Percentiles rank a stretch among this genome's conserved stretches.
phyloP scores from a whole-genome alignment of 2,797 vertebrate genomes.

The Chiropotes sagulatus region DNA sequence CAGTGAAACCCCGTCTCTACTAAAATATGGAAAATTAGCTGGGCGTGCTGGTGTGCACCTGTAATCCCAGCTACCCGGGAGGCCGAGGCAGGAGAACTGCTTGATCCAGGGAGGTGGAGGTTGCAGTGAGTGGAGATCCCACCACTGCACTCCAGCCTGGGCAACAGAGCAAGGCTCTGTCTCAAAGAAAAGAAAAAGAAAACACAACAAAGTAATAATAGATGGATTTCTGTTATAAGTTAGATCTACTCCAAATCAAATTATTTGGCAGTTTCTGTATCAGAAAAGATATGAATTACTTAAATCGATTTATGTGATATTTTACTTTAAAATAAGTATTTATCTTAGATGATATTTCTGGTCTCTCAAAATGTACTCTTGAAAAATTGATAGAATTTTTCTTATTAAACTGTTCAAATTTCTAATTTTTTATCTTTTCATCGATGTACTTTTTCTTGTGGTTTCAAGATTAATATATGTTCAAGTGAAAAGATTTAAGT shows the following conservation, averaged over 20 bases:
- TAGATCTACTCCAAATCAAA: not conserved
- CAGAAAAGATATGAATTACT: not conserved
- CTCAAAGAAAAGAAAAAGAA: no score
- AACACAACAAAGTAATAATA: not conserved
- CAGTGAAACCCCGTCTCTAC: no score
- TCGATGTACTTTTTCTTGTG: not conserved
- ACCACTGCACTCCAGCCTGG: no score
- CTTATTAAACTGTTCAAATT: not conserved
- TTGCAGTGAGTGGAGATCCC: no score
- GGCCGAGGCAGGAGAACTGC: no score
- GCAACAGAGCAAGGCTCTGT: no score
- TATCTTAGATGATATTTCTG: not conserved
- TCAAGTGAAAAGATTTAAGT: not conserved
- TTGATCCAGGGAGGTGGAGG: no score
- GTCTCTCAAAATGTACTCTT: not conserved
- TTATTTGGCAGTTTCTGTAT: not conserved
- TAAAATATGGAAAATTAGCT: no score
- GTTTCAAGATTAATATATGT: not conserved
- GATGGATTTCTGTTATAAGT: not conserved
- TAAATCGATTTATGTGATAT: not conserved
- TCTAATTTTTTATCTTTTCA: not conserved
- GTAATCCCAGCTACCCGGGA: no score
- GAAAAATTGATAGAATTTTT: not conserved
- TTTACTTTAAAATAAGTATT: slow-evolving; percentile 9
- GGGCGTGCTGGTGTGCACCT: fast-evolving